A percentile compares a stretch with the other conserved stretches of the same genome.
Evolutionary conservation across 2,113 vertebrate species (phyloP).

Genomic region (Rhinogobius similis): DNA sequence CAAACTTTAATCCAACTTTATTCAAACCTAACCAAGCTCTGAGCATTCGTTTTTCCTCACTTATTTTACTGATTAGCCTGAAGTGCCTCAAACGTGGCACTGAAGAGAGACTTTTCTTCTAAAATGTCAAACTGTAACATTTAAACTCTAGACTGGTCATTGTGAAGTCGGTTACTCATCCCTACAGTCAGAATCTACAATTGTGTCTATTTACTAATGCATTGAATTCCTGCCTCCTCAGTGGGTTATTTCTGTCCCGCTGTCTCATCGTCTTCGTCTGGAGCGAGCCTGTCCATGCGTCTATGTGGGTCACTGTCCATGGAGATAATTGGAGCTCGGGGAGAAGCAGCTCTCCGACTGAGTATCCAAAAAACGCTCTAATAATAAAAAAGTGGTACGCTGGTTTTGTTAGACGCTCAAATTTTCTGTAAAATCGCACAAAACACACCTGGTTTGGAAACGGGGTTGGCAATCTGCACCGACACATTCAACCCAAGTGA

Average conservation of each 20-base stretch:
- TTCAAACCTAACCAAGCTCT: too few species aligned
- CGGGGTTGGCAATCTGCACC: too few species aligned
- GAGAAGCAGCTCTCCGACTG: neutral
- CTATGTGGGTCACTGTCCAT: slow-evolving; percentile 62
- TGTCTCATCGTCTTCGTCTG: slow-evolving; percentile 15
- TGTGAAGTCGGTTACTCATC: neutral
- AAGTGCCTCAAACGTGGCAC: too few species aligned
- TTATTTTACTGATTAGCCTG: too few species aligned
- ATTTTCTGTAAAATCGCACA: too few species aligned
- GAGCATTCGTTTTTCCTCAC: too few species aligned
- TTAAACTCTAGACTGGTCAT: neutral
- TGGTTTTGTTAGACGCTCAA: neutral
- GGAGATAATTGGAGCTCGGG: slow-evolving; percentile 27
- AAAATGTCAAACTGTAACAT: too few species aligned
- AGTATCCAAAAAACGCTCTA: neutral
- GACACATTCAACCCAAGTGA: too few species aligned
- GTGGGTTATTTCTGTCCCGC: slow-evolving; percentile 12
- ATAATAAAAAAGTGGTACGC: neutral
- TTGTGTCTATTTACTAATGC: neutral
- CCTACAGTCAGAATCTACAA: slow-evolving; percentile 1
- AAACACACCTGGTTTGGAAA: too few species aligned
- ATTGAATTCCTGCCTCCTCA: slow-evolving; percentile 28
- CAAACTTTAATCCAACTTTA: too few species aligned
- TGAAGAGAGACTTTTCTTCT: too few species aligned
- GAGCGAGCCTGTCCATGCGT: slow-evolving; percentile 8